Evolutionary conservation across 2,797 vertebrate genomes (phyloP).

Genomic region (Hippocampus kuda): DNA sequence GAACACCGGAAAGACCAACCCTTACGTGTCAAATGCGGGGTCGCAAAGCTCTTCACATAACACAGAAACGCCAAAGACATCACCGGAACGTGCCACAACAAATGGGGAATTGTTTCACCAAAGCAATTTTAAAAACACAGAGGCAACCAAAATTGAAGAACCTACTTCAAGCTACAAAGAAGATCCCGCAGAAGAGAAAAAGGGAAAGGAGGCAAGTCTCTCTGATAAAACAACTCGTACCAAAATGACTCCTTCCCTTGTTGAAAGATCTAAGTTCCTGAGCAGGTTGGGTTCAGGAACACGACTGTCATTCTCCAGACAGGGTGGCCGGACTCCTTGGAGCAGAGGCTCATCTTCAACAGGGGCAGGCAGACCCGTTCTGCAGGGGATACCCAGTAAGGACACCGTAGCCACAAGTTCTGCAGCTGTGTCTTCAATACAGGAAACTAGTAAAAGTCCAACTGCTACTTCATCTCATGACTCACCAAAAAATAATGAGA

Average conservation of each 20-base stretch:
- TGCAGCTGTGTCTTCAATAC: slow-evolving; percentile 42
- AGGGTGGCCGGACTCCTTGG: slow-evolving; percentile 45
- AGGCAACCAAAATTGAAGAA: slow-evolving; percentile 35
- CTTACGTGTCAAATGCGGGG: slow-evolving; percentile 19
- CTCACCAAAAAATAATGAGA: slow-evolving; percentile 49
- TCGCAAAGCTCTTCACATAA: slow-evolving; percentile 14
- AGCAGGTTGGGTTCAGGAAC: slow-evolving; percentile 33
- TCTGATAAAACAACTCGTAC: slow-evolving; percentile 37
- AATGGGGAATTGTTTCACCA: slow-evolving; percentile 16
- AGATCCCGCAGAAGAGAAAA: slow-evolving; percentile 27
- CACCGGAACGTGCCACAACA: neutral
- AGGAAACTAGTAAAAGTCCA: slow-evolving; percentile 54
- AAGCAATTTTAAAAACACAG: slow-evolving; percentile 21
- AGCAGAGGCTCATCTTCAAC: slow-evolving; percentile 60
- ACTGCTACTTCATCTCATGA: slow-evolving; percentile 44
- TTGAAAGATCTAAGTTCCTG: slow-evolving; percentile 51
- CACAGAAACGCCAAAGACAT: neutral
- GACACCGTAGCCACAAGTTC: slow-evolving; percentile 53
- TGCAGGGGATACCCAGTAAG: slow-evolving; percentile 42
- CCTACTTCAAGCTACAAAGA: slow-evolving; percentile 31
- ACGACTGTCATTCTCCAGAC: slow-evolving; percentile 38
- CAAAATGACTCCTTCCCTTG: slow-evolving; percentile 42
- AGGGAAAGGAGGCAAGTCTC: slow-evolving; percentile 13
- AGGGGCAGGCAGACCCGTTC: slow-evolving; percentile 48
- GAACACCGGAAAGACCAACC: slow-evolving; percentile 2